phyloP scores from a whole-genome alignment of 2,797 vertebrate genomes.

The Intellagama lesueurii region DNA sequence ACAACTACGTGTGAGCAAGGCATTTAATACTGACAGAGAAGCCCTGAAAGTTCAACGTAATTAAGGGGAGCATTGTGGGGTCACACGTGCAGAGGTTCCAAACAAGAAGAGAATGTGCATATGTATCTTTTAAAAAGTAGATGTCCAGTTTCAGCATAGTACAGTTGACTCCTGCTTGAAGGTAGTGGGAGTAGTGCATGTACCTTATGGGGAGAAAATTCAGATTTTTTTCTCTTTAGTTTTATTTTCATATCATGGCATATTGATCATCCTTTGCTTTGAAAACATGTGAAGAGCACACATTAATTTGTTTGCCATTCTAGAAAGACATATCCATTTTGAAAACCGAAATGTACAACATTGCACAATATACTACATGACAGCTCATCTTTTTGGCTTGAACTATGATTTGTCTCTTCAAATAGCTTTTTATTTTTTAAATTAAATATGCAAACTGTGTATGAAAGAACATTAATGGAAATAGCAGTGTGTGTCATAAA shows the following conservation, averaged over 20 bases:
- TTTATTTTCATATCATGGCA: conserved; percentile 49
- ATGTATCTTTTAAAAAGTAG: conserved; percentile 19
- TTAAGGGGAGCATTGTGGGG: neutral
- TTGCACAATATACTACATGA: conserved; percentile 45
- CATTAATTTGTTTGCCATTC: conserved; percentile 60
- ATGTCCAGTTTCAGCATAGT: conserved; percentile 63
- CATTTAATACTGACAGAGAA: conserved; percentile 51
- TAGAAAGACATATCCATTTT: conserved; percentile 61
- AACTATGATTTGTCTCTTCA: conserved; percentile 39
- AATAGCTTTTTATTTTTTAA: conserved; percentile 37
- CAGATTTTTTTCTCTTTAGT: conserved; percentile 28
- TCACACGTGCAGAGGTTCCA: neutral
- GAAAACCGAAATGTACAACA: conserved; percentile 46
- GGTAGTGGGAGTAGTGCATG: conserved; percentile 69
- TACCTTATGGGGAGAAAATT: conserved; percentile 66
- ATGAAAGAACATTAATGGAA: conserved; percentile 51
- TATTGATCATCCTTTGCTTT: conserved; percentile 43
- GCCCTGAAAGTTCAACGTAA: conserved; percentile 46
- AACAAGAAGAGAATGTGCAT: conserved; percentile 52
- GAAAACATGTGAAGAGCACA: conserved; percentile 49
- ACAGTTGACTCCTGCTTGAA: conserved; percentile 54
- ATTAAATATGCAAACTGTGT: conserved; percentile 31
- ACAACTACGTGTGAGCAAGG: conserved; percentile 43
- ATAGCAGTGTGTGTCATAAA: conserved; percentile 57
- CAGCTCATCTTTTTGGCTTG: conserved; percentile 29